Conservation (phyloP, 1,140 invertebrate genomes). For the Scaptomyza pallida region DNA sequence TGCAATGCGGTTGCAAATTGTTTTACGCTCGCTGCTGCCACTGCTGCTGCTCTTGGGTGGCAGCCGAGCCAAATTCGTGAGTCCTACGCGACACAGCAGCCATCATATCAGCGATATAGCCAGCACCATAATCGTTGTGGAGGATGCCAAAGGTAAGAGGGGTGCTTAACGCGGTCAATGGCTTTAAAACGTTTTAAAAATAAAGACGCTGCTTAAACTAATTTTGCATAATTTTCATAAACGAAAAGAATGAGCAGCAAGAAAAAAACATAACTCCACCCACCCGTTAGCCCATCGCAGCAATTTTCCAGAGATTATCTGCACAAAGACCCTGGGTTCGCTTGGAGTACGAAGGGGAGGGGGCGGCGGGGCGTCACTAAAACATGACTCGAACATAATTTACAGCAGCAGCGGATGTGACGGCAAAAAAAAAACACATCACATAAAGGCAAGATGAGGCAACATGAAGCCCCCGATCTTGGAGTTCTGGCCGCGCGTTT, state of each 20-base stretch:
- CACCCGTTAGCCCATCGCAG: background rate
- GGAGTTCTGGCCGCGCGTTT: conserved; percentile 33
- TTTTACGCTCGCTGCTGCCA: background rate
- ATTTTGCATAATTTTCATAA: conserved; percentile 79
- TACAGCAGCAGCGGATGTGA: conserved; percentile 75
- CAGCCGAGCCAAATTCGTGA: conserved; percentile 61
- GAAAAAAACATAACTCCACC: too few relatives aligned
- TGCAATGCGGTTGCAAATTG: conserved; percentile 41
- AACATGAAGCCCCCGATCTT: conserved; percentile 44
- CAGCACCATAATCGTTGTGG: conserved; percentile 82
- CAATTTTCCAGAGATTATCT: conserved; percentile 72
- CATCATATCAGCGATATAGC: conserved; percentile 61
- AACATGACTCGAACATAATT: conserved; percentile 82
- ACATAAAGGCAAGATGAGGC: conserved; percentile 34
- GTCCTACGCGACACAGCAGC: conserved; percentile 66
- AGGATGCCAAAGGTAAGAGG: conserved; percentile 82
- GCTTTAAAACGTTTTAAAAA: conserved; percentile 12
- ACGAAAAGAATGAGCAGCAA: background rate
- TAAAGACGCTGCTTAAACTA: conserved; percentile 48
- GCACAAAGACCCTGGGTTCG: background rate
- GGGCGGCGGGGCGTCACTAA: conserved; percentile 13
- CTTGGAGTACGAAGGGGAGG: background rate
- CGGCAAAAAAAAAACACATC: conserved; percentile 25
- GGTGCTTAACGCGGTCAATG: conserved; percentile 56
- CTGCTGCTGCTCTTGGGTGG: conserved; percentile 12